A percentile compares a stretch with the other conserved stretches of the same genome.
phyloP scores from a whole-genome alignment of 2,113 vertebrate genomes.

The Prietella phreatophila region DNA sequence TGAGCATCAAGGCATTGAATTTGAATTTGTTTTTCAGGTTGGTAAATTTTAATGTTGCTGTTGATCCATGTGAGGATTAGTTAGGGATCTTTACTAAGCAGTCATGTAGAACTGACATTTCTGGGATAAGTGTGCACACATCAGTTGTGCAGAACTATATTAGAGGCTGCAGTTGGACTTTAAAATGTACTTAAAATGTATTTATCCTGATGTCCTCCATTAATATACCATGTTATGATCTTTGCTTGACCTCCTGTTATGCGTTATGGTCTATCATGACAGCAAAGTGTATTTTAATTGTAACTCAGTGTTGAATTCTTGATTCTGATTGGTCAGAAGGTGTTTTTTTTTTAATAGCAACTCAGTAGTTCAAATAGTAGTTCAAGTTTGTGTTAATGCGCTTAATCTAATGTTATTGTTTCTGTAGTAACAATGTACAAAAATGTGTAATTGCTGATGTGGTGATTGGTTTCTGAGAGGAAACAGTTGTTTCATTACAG shows the following conservation, averaged over 20 bases:
- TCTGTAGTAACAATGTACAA: not conserved
- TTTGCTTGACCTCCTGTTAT: not conserved
- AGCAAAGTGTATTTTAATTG: not conserved
- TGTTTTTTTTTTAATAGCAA: not conserved
- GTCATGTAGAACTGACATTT: not conserved
- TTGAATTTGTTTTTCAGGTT: not conserved
- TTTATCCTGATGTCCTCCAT: not conserved
- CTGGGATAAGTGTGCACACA: not conserved
- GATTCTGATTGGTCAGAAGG: not conserved
- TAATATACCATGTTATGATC: not conserved
- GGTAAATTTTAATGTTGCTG: not conserved
- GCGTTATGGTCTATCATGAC: not conserved
- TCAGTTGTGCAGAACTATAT: not conserved
- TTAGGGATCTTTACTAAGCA: not conserved
- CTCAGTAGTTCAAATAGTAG: not conserved
- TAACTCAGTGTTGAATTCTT: not conserved
- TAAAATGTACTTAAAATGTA: not conserved
- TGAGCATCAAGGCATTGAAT: too few species aligned
- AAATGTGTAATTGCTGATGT: not conserved
- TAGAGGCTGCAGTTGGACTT: not conserved
- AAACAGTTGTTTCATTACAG: not conserved
- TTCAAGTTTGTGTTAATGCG: not conserved
- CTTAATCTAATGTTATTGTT: not conserved
- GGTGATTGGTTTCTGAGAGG: slow-evolving; percentile 1
- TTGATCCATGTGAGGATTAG: not conserved